These are phyloP conservation scores for Strigamia transsilvanica DNA, from an alignment of 2,888 invertebrate genomes.

Conservation along the genomic window DNA sequence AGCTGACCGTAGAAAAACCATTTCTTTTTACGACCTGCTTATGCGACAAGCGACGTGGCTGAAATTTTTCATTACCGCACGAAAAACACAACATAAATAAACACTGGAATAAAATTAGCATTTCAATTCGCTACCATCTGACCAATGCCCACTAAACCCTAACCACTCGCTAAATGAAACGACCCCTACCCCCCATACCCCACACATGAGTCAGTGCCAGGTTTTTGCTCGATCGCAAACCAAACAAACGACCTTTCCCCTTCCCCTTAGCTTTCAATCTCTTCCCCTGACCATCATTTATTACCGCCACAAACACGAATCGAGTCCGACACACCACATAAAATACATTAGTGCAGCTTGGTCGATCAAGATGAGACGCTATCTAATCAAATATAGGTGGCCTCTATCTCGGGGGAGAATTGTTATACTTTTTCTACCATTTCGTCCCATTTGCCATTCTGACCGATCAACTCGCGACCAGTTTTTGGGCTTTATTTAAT, in stretches of 20 bases:
- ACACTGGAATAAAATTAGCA: constrained; percentile 22
- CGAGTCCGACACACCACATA: constrained; percentile 34
- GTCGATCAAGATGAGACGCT: constrained; percentile 45
- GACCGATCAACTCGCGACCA: not conserved
- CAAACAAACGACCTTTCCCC: constrained; percentile 43
- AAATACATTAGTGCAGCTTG: constrained; percentile 42
- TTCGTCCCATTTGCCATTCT: not conserved
- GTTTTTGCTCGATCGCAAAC: constrained; percentile 27
- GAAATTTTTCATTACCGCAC: constrained; percentile 20
- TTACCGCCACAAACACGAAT: constrained; percentile 38
- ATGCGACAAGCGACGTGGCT: constrained; percentile 15
- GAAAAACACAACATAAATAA: constrained; percentile 15
- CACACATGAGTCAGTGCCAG: constrained; percentile 7
- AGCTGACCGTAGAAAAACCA: constrained; percentile 12
- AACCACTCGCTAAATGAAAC: constrained; percentile 26
- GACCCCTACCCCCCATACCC: not conserved
- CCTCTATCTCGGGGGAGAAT: constrained; percentile 11
- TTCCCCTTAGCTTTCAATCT: constrained; percentile 42
- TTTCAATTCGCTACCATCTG: not conserved
- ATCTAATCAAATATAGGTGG: constrained; percentile 45
- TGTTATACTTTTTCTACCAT: not conserved
- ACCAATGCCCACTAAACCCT: constrained; percentile 17
- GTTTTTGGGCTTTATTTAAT: constrained; percentile 19
- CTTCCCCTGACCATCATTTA: constrained; percentile 38
- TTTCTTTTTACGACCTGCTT: constrained; percentile 20